Conservation (phyloP, 2,888 invertebrate genomes). For the Drosophila ustulata region DNA sequence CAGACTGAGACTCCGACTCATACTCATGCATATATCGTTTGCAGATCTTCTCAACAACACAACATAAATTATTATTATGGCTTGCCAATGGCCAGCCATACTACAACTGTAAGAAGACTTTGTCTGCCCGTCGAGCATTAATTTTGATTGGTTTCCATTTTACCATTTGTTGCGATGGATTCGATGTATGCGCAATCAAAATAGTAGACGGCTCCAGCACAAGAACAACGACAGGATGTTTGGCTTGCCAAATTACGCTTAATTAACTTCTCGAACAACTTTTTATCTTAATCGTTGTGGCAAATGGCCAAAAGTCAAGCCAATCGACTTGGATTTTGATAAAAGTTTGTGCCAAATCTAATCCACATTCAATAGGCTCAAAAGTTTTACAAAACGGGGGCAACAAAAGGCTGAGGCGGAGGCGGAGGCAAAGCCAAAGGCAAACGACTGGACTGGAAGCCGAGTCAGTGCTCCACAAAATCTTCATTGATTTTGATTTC, state of each 20-base stretch:
- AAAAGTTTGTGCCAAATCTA: constrained; percentile 44
- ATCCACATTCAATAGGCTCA: constrained; percentile 27
- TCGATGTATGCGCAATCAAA: constrained; percentile 50
- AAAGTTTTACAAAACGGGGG: constrained; percentile 53
- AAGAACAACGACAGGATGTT: constrained; percentile 1
- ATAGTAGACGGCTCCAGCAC: constrained; percentile 1
- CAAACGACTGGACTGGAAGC: constrained; percentile 31
- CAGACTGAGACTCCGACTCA: neutral
- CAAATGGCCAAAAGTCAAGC: constrained; percentile 20
- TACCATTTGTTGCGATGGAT: constrained; percentile 52
- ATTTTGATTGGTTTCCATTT: constrained; percentile 65
- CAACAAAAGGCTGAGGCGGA: neutral
- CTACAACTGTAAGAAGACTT: constrained; percentile 20
- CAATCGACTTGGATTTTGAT: constrained; percentile 29
- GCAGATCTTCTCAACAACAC: constrained; percentile 63
- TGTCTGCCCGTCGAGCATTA: constrained; percentile 34
- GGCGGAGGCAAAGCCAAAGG: too few species aligned
- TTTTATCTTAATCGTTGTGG: constrained; percentile 12
- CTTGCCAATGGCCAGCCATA: constrained; percentile 41
- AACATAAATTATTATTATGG: constrained; percentile 72
- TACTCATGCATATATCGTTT: constrained; percentile 43
- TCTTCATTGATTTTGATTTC: constrained; percentile 79
- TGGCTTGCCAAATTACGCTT: constrained; percentile 16
- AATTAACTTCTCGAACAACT: constrained; percentile 16
- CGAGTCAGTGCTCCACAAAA: constrained; percentile 53